These are phyloP conservation scores for Clarias laeviceps DNA, from an alignment of 2,797 vertebrate genomes.

Conservation along the genomic window DNA sequence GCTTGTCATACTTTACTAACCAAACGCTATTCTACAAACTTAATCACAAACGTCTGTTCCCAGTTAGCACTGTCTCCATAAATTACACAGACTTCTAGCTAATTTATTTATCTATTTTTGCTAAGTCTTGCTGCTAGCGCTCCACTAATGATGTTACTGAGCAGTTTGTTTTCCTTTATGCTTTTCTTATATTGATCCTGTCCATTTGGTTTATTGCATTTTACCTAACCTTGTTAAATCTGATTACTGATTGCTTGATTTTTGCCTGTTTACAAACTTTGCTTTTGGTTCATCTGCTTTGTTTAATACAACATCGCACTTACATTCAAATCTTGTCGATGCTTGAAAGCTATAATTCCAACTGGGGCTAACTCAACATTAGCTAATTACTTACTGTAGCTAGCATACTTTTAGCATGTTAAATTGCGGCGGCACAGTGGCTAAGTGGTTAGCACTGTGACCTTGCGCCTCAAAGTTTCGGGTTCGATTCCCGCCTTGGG, in stretches of 20 bases:
- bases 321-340: not conserved
- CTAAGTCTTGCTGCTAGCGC: not conserved
- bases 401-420: not conserved
- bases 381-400: not conserved
- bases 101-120: not conserved
- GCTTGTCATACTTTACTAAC: not conserved
- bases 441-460: no score
- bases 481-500: no score
- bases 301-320: not conserved
- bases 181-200: not conserved
- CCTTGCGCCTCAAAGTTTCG: no score
- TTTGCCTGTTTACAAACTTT: not conserved
- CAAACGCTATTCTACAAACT: not conserved
- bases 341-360: not conserved
- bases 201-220: not conserved
- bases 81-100: not conserved
- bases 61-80: not conserved
- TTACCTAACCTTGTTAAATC: not conserved
- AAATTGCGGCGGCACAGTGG: not conserved
- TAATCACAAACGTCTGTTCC: not conserved
- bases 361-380: not conserved
- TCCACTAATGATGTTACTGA: constrained; percentile 1
- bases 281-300: not conserved
- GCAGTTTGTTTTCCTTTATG: not conserved
- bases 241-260: not conserved